Evolutionary conservation across 1,140 invertebrate genomes (phyloP), one percentile per base, ranked within the genome.

Genomic region (Philotrypesis tridentata): DNA sequence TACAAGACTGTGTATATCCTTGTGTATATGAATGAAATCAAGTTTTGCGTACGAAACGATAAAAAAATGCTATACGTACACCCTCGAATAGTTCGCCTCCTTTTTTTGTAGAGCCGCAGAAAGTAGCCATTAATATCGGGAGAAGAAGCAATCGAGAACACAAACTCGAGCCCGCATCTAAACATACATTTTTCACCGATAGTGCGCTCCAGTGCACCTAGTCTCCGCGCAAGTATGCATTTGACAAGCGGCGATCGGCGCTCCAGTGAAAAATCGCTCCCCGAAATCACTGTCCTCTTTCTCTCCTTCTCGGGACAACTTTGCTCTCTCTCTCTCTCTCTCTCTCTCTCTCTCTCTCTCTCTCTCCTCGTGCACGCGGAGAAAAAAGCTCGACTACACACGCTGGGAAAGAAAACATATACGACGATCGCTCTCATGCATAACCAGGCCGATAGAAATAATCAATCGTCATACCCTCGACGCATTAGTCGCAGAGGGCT

Each of bases 191-290:
- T 43, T 67, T 55, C 25, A 65, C 27, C 23, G 63, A 76, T 14
- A 21, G 65, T 29, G n/a, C 40, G 37, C 67, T 31, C 65, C 14
- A 17, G 17, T 65, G 65, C 23, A 6, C 40, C 12, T 17, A 48
- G 33, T 37, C 33, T 37, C 33, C 33, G 33, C 33, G 43, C 48
- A 55, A 55, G 48, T 72, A 61, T 81, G 80, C 80, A n/a, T 81
- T 75, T 81, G 80, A 81, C 80, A 81, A 75, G 80, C 72, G 70
- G 67, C 71, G 67, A 80, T 55, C 63, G 37, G 29, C 63, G 43
- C 48, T 17, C 23, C 65, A n/a, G n/a, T 75, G 65, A 81, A 81
- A 76, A 75, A 76, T 70, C 55, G 43, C 40, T 31, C 63, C 6
- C 40, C 79, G 48, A 27, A 75, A 60, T 70, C 40, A 76, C 55